These are phyloP conservation scores for Centruroides sculpturatus DNA, from an alignment of 1,140 invertebrate species.

Conservation along the genomic window DNA sequence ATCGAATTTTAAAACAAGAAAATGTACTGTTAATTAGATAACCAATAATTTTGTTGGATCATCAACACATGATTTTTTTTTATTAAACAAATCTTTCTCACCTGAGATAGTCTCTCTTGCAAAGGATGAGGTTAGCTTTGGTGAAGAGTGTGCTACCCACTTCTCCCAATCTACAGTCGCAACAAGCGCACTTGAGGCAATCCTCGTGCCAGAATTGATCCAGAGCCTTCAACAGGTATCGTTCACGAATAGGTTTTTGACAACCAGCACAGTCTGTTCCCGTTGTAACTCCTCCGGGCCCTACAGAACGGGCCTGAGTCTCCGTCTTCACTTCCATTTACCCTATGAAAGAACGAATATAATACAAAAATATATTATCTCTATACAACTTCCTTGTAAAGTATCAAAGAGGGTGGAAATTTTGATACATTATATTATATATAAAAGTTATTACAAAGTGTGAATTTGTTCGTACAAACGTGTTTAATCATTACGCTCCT, in stretches of 20 bases:
- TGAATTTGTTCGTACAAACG: too few relatives aligned
- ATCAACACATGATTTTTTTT: neutral
- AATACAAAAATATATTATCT: too few relatives aligned
- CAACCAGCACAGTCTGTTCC: slow-evolving; percentile 31
- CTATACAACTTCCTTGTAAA: too few relatives aligned
- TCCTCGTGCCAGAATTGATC: slow-evolving; percentile 89
- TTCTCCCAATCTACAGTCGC: slow-evolving; percentile 77
- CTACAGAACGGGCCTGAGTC: slow-evolving; percentile 1
- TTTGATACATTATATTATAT: too few relatives aligned
- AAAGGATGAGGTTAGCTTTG: slow-evolving; percentile 83
- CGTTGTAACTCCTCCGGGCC: neutral
- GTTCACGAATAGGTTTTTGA: slow-evolving; percentile 34
- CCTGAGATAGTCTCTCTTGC: slow-evolving; percentile 86
- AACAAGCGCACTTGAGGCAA: slow-evolving; percentile 83
- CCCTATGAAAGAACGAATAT: neutral
- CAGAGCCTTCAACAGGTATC: slow-evolving; percentile 40
- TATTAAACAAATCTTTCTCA: slow-evolving; percentile 26
- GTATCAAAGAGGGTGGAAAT: too few relatives aligned
- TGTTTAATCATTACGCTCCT: too few relatives aligned
- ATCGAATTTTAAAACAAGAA: too few relatives aligned
- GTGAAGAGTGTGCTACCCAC: slow-evolving; percentile 84
- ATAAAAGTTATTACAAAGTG: too few relatives aligned
- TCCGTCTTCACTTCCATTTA: slow-evolving; percentile 13
- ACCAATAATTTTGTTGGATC: neutral
- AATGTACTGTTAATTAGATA: neutral